Percentiles rank a stretch among this genome's conserved stretches.
Conservation (phyloP, 2,113 vertebrate genomes). For the Percopsis transmontana region DNA sequence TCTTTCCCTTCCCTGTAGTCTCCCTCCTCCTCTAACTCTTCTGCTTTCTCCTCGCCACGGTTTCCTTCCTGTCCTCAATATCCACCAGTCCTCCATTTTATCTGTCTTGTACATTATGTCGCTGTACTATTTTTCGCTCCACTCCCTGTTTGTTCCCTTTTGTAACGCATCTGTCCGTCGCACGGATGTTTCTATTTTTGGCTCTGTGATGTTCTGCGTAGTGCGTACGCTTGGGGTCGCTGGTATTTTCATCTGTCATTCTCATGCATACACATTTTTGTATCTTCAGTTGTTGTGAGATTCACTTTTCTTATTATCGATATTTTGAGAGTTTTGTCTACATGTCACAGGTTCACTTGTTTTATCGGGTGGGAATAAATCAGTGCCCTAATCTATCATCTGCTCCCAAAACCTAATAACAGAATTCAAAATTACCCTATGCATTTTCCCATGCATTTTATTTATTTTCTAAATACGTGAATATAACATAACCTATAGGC, state of each 20-base stretch:
- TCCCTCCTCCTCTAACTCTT: slow-evolving; percentile 15
- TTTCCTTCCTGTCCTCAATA: slow-evolving; percentile 27
- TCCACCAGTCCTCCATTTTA: slow-evolving; percentile 53
- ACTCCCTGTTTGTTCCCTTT: slow-evolving; percentile 44
- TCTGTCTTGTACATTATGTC: slow-evolving; percentile 45
- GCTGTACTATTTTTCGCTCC: slow-evolving; percentile 5
- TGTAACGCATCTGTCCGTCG: slow-evolving; percentile 25
- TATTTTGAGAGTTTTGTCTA: background rate
- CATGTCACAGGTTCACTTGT: background rate
- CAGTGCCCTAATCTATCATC: background rate
- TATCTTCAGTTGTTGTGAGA: background rate
- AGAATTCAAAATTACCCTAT: background rate
- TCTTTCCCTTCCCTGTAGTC: background rate
- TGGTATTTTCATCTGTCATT: slow-evolving; percentile 9
- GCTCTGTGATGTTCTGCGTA: slow-evolving; percentile 19
- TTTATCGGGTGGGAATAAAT: background rate
- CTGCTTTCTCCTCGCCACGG: slow-evolving; percentile 29
- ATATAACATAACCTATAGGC: background rate
- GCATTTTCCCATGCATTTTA: background rate
- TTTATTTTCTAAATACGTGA: background rate
- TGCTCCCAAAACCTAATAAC: background rate
- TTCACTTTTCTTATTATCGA: background rate
- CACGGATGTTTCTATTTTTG: slow-evolving; percentile 46
- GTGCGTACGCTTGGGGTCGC: slow-evolving; percentile 12
- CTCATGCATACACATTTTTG: background rate